phyloP scores from a whole-genome alignment of 2,113 vertebrate genomes.

The Dipodomys merriami region DNA sequence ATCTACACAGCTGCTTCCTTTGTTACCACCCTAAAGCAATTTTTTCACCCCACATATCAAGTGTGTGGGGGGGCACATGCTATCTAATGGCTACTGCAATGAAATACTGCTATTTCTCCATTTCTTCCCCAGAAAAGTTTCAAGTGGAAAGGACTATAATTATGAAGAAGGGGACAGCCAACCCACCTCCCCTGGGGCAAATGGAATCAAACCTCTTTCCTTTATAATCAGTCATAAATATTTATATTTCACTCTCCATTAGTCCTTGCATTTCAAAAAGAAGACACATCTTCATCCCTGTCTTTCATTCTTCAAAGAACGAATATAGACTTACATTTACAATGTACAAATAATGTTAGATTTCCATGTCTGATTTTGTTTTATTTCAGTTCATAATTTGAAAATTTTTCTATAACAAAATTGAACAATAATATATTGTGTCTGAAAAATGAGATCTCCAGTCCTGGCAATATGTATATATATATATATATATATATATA shows the following conservation, averaged over 20 bases:
- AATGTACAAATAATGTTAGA: not conserved
- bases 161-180: constrained; percentile 59
- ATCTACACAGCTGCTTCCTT: constrained; percentile 52
- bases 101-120: constrained; percentile 52
- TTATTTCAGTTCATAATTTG: constrained; percentile 17
- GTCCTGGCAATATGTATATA: not conserved
- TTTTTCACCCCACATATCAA: constrained; percentile 72
- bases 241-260: constrained; percentile 63
- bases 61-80: constrained; percentile 11
- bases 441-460: constrained; percentile 5
- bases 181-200: not conserved
- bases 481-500: no score
- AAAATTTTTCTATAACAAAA: not conserved
- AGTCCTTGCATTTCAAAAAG: constrained; percentile 25
- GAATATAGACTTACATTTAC: not conserved
- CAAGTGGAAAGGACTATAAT: constrained; percentile 67
- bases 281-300: constrained; percentile 6
- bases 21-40: constrained; percentile 72
- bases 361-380: not conserved
- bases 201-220: constrained; percentile 16
- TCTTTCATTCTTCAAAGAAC: not conserved
- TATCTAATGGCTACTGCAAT: constrained; percentile 61
- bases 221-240: constrained; percentile 65
- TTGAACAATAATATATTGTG: constrained; percentile 11
- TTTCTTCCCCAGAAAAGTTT: constrained; percentile 52